phyloP scores from a whole-genome alignment of 2,113 vertebrate genomes.

The Daubentonia madagascariensis region DNA sequence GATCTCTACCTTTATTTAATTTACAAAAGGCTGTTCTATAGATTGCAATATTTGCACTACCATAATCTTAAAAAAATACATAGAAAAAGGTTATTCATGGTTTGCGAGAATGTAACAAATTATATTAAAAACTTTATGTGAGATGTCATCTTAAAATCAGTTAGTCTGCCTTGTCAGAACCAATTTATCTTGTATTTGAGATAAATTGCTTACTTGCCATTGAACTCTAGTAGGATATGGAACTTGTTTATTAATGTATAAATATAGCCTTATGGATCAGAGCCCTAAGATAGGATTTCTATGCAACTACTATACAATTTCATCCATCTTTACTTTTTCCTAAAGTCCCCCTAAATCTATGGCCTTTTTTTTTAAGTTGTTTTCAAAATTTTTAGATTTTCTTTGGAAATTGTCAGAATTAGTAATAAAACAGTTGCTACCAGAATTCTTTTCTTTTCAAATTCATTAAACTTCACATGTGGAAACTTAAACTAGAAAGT shows the following conservation, averaged over 20 bases:
- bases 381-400: neutral
- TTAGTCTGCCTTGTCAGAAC: neutral
- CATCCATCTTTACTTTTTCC: neutral
- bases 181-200: neutral
- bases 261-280: neutral
- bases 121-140: neutral
- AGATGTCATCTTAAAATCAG: neutral
- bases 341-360: neutral
- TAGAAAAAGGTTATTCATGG: neutral
- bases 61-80: neutral
- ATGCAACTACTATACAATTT: neutral
- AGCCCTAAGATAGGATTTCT: neutral
- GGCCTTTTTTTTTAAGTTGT: neutral
- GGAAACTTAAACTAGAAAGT: neutral
- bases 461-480: neutral
- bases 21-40: neutral
- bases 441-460: neutral
- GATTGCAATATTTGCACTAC: neutral
- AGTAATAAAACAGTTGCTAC: neutral
- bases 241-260: neutral
- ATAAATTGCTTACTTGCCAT: neutral
- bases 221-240: neutral
- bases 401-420: conserved; percentile 14
- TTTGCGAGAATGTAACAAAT: conserved; percentile 1
- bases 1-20: neutral